Percentiles rank a stretch among this genome's conserved stretches.
These are phyloP conservation scores for Gymnogyps californianus DNA, from an alignment of 2,113 vertebrate genomes.

Conservation along the genomic window DNA sequence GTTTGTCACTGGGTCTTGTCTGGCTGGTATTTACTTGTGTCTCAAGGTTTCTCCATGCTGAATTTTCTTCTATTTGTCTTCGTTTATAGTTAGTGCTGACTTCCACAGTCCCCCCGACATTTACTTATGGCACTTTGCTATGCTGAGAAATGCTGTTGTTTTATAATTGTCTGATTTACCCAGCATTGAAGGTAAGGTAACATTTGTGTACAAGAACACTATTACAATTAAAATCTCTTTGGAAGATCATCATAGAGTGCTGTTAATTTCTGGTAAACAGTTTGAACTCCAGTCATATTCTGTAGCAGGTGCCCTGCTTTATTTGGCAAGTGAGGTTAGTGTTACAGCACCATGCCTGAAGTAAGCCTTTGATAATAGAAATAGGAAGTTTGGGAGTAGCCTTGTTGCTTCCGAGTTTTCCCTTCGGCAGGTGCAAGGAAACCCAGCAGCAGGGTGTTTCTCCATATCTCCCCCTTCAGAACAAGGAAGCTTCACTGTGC, in stretches of 20 bases:
- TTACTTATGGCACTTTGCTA: background rate
- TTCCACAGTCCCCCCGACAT: background rate
- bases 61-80: background rate
- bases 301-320: rapidly evolving
- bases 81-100: background rate
- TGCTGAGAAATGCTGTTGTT: background rate
- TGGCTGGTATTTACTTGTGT: background rate
- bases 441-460: background rate
- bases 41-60: background rate
- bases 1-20: background rate
- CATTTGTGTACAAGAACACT: background rate
- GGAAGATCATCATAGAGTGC: background rate
- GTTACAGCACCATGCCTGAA: background rate
- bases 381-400: background rate
- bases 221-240: background rate
- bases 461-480: background rate
- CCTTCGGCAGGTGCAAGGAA: background rate
- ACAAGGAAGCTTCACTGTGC: background rate
- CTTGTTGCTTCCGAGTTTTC: background rate
- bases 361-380: background rate
- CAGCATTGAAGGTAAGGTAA: background rate
- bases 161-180: background rate
- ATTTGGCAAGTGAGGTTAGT: background rate
- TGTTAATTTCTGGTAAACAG: background rate
- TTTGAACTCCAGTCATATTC: background rate